Base-by-base conservation (phyloP, 1,140 invertebrate species). In the Phocides pigmalion region DNA sequence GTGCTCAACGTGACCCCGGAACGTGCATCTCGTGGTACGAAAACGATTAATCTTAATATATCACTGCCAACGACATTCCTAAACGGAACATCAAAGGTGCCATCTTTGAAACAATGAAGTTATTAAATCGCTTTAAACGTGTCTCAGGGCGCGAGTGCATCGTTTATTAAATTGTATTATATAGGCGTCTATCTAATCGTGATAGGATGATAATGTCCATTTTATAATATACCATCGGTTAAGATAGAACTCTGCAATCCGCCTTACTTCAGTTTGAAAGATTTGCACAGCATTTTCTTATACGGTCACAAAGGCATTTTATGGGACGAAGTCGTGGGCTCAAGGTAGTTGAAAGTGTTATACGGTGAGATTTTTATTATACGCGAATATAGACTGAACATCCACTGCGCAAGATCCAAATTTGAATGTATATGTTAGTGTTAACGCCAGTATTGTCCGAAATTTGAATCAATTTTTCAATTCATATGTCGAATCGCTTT, bases 31-130 rank as follows among this genome's bases (percentile, higher is more conserved):
- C 70, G 51, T 73, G 80, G 74, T 69, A 74, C 62, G 64, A 47
- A 28, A 59, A 59, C 46, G 73, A 76, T 62, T 87, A 82, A 78
- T 28, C 59, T 72, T 76, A 69, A 68, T 62, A 53, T 64, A 81
- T 75, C 87, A 89, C 84, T 89, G 84, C 84, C 87, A 83, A 79
- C 68, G 58, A 87, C 84, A 87, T 87, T 84, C 84, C 82, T 79
- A 19, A 16, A 39, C 62, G 68, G 72, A 74, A 70, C 64, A 70
- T 70, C 70, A 62, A 73, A 62, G 78, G 72, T 81, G 84, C 73
- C 81, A 84, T 82, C 72, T 68, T 58, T 66, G 32, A 65, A 72
- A 67, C 49, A 66, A 68, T 76, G 65, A 68, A 68, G 46, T 47
- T 47, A 47, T 47, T 47, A 25, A 25, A 32, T 49, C 47, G 47